Percentiles rank a stretch among this genome's conserved stretches.
Conservation (phyloP, 2,797 vertebrate species). For the Philypnodon macrostomus region DNA sequence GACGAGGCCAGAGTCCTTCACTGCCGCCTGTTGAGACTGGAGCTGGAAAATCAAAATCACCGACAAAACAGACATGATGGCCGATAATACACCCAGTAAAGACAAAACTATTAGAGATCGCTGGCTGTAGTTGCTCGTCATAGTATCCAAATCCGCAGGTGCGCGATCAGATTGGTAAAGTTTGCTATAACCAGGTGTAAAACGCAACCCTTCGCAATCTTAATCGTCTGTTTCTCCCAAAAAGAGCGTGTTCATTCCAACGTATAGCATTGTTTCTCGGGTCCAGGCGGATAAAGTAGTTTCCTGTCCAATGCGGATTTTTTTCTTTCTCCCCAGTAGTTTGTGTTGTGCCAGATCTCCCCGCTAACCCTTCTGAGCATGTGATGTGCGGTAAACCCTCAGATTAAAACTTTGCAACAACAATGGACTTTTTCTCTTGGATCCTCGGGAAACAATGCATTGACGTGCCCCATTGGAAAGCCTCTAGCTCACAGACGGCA, state of each 20-base stretch:
- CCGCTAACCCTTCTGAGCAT: slow-evolving; percentile 58
- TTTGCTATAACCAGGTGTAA: neutral
- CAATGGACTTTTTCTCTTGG: slow-evolving; percentile 71
- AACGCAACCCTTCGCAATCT: slow-evolving; percentile 2
- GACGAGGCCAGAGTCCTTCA: slow-evolving; percentile 49
- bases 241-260: slow-evolving; percentile 16
- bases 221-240: slow-evolving; percentile 10
- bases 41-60: slow-evolving; percentile 87
- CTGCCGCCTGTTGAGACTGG: slow-evolving; percentile 69
- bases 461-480: slow-evolving; percentile 34
- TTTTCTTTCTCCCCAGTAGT: slow-evolving; percentile 3
- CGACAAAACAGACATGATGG: slow-evolving; percentile 84
- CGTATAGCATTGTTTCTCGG: neutral
- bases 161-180: neutral
- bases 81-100: slow-evolving; percentile 80
- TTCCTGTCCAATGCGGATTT: slow-evolving; percentile 33
- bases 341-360: slow-evolving; percentile 24
- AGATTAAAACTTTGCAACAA: slow-evolving; percentile 75
- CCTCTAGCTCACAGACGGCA: slow-evolving; percentile 20
- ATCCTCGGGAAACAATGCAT: slow-evolving; percentile 54
- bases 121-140: slow-evolving; percentile 79
- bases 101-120: slow-evolving; percentile 77
- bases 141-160: slow-evolving; percentile 30
- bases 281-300: slow-evolving; percentile 12
- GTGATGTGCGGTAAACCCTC: slow-evolving; percentile 75